Base-by-base conservation (phyloP, 2,888 invertebrate genomes). In the Slavum lentiscoides region DNA sequence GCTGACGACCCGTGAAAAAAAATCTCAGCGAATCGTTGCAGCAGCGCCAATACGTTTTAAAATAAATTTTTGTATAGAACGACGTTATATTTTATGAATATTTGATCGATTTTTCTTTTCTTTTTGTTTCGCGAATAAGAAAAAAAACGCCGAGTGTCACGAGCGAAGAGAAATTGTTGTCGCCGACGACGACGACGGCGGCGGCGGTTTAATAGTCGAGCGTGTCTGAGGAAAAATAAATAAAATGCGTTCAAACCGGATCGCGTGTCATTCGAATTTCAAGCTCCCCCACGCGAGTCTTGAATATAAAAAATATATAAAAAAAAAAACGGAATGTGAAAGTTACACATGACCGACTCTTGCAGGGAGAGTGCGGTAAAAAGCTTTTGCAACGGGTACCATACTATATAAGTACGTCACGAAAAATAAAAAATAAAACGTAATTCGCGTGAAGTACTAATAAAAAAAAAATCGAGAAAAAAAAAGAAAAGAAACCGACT, bases 231-330 rank as follows among this genome's bases (percentile, higher is more conserved):
- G 62, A 58, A 75, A 70, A 72, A 77, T 58, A 74, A 74, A 74
- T 74, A 68, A n/a, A 59, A 69, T 66, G 49, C 49, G 62, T 70
- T 80, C 23, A 62, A 80, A 80, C 80, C 80, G 80, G 80, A 80
- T 80, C 64, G 80, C 64, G 55, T 80, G 72, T 70, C 70, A 72
- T 70, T 64, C 43, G 69, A 39, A 59, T 72, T 58, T 64, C 64
- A 55, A 70, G 23, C 39, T 55, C 19, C 58, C 80, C 43, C 62
- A 80, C 53, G 64, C 80, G 70, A 80, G 80, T 58, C 64, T 43
- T 64, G 80, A 62, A 80, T 72, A 70, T 80, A 70, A 64, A 30
- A 70, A 70, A 30, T 64, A 80, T 55, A 70, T 30, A 30, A 30
- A 30, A 30, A 30, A 30, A 30, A 67, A 69, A 43, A 43, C 75